Conservation (phyloP, 2,888 invertebrate genomes). For the Aphidoletes aphidimyza region DNA sequence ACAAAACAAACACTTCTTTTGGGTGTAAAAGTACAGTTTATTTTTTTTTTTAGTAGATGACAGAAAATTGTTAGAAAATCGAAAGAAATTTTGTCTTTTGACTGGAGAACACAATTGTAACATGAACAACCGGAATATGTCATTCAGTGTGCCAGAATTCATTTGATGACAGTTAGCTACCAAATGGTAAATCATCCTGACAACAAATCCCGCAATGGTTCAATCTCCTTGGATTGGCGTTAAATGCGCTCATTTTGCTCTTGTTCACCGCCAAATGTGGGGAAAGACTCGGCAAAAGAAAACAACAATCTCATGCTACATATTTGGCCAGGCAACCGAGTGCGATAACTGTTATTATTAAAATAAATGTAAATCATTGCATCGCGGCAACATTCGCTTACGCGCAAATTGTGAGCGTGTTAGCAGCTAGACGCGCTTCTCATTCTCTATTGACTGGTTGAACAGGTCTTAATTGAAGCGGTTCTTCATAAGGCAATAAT, state of each 20-base stretch:
- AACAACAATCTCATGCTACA: background rate
- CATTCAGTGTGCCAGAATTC: background rate
- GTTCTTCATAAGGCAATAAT: conserved; percentile 46
- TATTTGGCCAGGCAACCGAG: conserved; percentile 8
- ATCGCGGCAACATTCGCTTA: background rate
- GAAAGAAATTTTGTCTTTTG: too few species aligned
- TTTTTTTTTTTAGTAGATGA: too few species aligned
- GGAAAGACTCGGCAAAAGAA: too few species aligned
- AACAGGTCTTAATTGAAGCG: conserved; percentile 49
- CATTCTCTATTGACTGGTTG: background rate
- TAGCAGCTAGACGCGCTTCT: background rate
- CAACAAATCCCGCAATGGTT: background rate
- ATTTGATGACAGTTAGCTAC: background rate
- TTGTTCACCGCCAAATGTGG: too few species aligned
- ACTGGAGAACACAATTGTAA: too few species aligned
- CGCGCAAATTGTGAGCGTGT: background rate
- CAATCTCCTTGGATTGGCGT: background rate
- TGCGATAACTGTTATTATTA: conserved; percentile 29
- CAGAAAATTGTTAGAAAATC: too few species aligned
- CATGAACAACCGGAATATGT: too few species aligned
- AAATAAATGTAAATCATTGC: background rate
- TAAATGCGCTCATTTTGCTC: too few species aligned
- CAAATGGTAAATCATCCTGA: background rate
- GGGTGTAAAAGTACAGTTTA: too few species aligned
- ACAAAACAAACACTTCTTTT: too few species aligned